Evolutionary conservation across 2,888 invertebrate genomes (phyloP), one percentile per base, ranked within the genome.

Genomic region (Idaea straminata): DNA sequence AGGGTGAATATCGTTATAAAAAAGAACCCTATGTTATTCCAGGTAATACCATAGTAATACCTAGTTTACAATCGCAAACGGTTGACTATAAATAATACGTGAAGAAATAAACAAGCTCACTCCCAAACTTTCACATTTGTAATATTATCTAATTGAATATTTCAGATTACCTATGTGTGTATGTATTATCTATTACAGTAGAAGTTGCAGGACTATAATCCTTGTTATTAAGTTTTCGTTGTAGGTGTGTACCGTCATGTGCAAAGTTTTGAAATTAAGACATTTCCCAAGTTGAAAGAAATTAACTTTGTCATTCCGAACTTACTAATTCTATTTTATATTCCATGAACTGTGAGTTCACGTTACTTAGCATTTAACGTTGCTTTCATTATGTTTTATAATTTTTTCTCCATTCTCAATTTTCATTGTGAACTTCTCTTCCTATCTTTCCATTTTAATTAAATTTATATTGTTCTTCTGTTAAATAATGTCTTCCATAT

Each of bases 401-500:
- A 47, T 7, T 10, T 13, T 38, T 47, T 47, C 25, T 25, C 25
- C 10, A 47, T 47, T 7, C 13, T 47, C 47, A 36, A 36, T 36
- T 36, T 36, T 36, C 10, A 47, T 47, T 47, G 47, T 47, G 47
- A 47, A 66, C 67, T 69, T 68, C 35, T 69, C 61, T 72, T 7
- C 47, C 47, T 74, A 71, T 68, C 67, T 73, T 78, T 80, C 69
- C 70, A 77, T 65, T 76, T 64, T 62, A 72, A 36, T 34, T 36
- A 64, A 57, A 62, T 35, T 66, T 63, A 64, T 64, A 62, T 72
- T 62, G 63, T 61, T 80, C 72, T 80, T 77, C 64, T 77, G 80
- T 81, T 79, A 63, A 75, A 79, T 81, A 77, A 83, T 77, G 87
- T 89, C 88, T 88, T 88, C 88, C 87, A 86, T 76, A 71, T 80